Evolutionary conservation across 2,113 vertebrate genomes (phyloP).

Genomic region (Scalopus aquaticus): DNA sequence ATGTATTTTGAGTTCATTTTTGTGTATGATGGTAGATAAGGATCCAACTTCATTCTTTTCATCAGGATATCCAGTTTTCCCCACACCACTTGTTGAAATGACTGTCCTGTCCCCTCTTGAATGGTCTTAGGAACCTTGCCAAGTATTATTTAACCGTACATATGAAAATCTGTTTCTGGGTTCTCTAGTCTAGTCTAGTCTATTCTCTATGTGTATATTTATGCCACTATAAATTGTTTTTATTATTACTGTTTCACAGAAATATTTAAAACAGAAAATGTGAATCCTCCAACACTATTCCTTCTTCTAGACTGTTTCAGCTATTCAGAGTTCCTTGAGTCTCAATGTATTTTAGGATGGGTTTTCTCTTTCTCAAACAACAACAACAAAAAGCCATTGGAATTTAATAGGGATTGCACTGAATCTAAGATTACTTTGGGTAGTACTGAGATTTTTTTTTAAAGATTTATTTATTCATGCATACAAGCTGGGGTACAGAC

Average conservation of each 20-base stretch:
- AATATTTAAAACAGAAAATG: background rate
- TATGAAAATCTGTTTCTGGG: background rate
- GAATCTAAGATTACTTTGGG: background rate
- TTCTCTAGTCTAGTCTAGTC: background rate
- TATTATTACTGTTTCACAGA: background rate
- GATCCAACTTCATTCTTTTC: background rate
- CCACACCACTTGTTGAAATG: background rate
- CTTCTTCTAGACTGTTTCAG: background rate
- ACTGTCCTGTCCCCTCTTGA: background rate
- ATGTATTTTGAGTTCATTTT: background rate
- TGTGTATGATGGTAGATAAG: background rate
- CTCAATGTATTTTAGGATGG: background rate
- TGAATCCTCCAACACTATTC: background rate
- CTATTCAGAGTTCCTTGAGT: background rate
- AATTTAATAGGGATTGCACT: background rate
- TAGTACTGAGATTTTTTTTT: too few species aligned
- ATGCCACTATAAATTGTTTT: background rate
- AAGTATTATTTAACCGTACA: background rate
- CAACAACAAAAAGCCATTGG: background rate
- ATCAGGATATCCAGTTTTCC: background rate
- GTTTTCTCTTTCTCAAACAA: background rate
- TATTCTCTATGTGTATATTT: background rate
- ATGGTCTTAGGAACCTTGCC: background rate
- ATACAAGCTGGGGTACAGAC: too few species aligned
- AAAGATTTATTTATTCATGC: too few species aligned